These are phyloP conservation scores for Bunonema sp. DNA, from an alignment of 2,888 invertebrate genomes.

Conservation along the genomic window DNA sequence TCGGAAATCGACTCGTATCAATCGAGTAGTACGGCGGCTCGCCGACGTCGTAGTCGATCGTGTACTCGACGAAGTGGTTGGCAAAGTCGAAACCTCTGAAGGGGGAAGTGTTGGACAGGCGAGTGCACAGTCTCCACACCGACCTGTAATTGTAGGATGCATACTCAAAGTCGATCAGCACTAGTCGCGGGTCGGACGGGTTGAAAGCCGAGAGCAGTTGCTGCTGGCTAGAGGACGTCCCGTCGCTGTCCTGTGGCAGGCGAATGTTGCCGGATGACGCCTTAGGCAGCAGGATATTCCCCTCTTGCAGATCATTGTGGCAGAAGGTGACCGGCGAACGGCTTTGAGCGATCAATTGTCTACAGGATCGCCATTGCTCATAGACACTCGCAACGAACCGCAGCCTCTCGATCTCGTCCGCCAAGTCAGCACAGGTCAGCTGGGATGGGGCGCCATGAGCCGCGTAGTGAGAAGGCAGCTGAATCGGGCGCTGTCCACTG, in stretches of 20 bases:
- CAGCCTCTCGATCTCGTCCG: constrained; percentile 12
- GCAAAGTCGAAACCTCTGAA: constrained; percentile 72
- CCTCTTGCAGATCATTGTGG: constrained; percentile 47
- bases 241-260: constrained; percentile 12
- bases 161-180: constrained; percentile 80
- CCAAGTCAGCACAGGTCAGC: constrained; percentile 20
- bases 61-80: constrained; percentile 80
- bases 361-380: constrained; percentile 4
- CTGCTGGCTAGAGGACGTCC: constrained; percentile 4
- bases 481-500: constrained; percentile 18
- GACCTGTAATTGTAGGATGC: constrained; percentile 73
- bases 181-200: constrained; percentile 49
- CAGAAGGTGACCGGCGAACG: constrained; percentile 60
- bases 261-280: constrained; percentile 40
- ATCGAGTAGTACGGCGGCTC: constrained; percentile 65
- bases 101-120: no score
- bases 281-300: constrained; percentile 46
- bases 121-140: not conserved
- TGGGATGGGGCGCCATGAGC: constrained; percentile 14
- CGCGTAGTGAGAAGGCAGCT: constrained; percentile 15
- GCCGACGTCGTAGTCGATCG: constrained; percentile 68
- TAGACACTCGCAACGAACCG: constrained; percentile 4
- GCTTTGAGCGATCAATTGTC: constrained; percentile 23
- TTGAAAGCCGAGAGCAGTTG: constrained; percentile 39
- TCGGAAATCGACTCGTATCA: constrained; percentile 59